Evolutionary conservation across 2,888 invertebrate species (phyloP), one percentile per base, ranked within the genome.

Genomic region (Tiliacea citrago): DNA sequence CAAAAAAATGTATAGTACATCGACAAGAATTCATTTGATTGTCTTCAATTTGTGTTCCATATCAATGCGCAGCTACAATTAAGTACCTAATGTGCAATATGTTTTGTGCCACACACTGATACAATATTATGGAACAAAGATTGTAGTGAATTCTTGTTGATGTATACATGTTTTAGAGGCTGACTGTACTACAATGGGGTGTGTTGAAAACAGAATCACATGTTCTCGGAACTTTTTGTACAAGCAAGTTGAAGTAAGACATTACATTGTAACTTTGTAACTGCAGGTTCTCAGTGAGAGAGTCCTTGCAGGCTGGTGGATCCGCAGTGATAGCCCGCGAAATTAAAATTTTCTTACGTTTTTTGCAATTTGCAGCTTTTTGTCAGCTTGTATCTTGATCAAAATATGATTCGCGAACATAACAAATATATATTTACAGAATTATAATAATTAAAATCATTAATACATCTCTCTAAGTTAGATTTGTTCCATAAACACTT

Each of bases 191-290:
- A 74, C 81, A 74, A 75, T 76, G 61, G 68, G 71, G 61, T 73
- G 78, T 76, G 68, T 73, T 68, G 39, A 45, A 72, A 81, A 74
- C 51, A 57, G 69, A 76, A 74, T 77, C 73, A 84, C 67, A 73
- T 70, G 69, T 82, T 72, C 49, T 55, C 6, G 18, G 45, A 55
- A 67, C 57, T 68, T 85, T 82, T 77, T 82, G 35, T 76, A 55
- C 68, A n/a, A 73, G 67, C 58, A 18, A 55, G 57, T 61, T 58
- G 57, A 55, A 66, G 61, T 81, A 75, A 81, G 73, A 81, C 74
- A 83, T 68, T 73, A 68, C 57, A 60, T 61, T 83, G 84, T 65
- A 39, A 68, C 45, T 47, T 62, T n/a, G 67, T 57, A 53, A 47
- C 55, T 29, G 55, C 53, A n/a, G 42, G 49, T 57, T 78, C 60